phyloP scores from a whole-genome alignment of 1,140 invertebrate species.

The Philopotamus ludificatus region DNA sequence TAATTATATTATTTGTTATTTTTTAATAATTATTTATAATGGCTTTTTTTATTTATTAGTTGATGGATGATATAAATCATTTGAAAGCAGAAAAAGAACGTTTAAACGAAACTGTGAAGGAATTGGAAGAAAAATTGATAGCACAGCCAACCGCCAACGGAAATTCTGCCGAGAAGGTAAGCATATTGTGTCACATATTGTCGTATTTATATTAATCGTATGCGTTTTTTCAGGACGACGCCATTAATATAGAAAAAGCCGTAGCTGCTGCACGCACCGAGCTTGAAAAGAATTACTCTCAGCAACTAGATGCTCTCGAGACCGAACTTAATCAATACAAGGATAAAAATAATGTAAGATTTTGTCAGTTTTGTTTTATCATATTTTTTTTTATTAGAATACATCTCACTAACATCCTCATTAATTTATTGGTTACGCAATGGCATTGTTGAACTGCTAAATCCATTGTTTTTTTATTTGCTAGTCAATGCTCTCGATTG shows the following conservation, averaged over 20 bases:
- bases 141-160: conserved; percentile 35
- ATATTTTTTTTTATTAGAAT: not conserved
- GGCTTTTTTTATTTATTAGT: conserved; percentile 15
- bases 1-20: not conserved
- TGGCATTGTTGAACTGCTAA: not conserved
- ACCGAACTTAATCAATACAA: conserved; percentile 66
- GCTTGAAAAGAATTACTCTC: conserved; percentile 46
- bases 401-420: not conserved
- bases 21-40: not conserved
- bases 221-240: conserved; percentile 41
- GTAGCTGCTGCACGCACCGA: conserved; percentile 44
- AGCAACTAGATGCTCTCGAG: conserved; percentile 51
- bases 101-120: conserved; percentile 45
- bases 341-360: conserved; percentile 74
- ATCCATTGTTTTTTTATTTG: not conserved
- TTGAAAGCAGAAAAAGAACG: conserved; percentile 49
- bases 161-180: conserved; percentile 37
- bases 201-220: not conserved
- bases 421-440: conserved; percentile 3
- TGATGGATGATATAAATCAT: conserved; percentile 51
- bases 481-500: not conserved
- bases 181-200: not conserved
- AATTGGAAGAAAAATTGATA: conserved; percentile 32
- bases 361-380: conserved; percentile 26
- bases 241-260: conserved; percentile 47